These are phyloP conservation scores for Onychostruthus taczanowskii DNA, from an alignment of 2,113 vertebrate species.

Conservation along the genomic window DNA sequence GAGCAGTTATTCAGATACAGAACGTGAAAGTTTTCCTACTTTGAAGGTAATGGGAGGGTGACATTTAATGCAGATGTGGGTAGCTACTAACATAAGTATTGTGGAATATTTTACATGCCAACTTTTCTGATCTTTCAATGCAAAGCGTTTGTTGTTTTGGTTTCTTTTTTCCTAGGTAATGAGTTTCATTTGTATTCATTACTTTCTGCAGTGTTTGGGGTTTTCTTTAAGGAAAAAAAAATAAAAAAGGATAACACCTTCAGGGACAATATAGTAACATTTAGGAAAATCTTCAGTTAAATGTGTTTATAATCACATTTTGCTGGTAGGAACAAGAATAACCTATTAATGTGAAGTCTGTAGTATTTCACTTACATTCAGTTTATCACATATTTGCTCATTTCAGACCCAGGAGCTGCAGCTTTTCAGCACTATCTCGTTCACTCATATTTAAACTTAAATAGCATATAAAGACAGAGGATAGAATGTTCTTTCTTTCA, in stretches of 20 bases:
- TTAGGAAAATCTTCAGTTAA: background rate
- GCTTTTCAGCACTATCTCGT: background rate
- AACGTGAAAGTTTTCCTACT: background rate
- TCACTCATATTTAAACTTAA: background rate
- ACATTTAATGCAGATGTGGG: background rate
- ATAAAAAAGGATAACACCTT: background rate
- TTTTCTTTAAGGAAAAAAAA: background rate
- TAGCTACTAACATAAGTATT: background rate
- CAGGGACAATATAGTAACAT: background rate
- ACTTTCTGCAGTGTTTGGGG: background rate
- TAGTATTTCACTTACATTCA: background rate
- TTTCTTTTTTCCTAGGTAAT: background rate
- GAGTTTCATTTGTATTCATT: background rate
- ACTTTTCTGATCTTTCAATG: background rate
- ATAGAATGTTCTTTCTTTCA: background rate
- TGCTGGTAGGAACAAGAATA: background rate
- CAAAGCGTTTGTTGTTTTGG: background rate
- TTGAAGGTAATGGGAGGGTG: background rate
- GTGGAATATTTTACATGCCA: background rate
- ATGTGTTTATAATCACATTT: background rate
- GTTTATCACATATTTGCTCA: background rate
- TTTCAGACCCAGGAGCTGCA: background rate
- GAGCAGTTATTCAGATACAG: background rate
- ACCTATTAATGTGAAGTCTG: background rate
- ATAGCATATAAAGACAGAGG: background rate